phyloP scores from a whole-genome alignment of 2,113 vertebrate species.

The Noturus placidus region DNA sequence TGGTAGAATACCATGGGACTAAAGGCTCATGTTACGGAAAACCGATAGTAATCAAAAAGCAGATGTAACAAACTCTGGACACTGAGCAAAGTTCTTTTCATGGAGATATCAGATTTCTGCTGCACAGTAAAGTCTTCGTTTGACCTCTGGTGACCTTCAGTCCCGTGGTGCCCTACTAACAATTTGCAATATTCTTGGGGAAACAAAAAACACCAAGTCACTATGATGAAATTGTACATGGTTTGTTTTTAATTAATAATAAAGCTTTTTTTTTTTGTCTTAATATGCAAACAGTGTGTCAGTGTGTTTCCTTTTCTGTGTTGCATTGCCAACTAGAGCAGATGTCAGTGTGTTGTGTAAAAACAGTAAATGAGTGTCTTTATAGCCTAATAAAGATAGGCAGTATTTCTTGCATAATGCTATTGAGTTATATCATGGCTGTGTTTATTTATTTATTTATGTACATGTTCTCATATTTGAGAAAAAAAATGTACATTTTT shows the following conservation, averaged over 20 bases:
- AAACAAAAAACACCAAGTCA: background rate
- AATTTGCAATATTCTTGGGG: conserved; percentile 30
- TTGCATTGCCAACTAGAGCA: background rate
- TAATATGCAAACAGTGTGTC: background rate
- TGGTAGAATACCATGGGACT: background rate
- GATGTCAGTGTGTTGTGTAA: background rate
- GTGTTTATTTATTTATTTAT: too few relatives aligned
- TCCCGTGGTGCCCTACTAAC: background rate
- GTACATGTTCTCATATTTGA: background rate
- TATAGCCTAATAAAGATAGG: background rate
- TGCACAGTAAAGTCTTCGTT: background rate
- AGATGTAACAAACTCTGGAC: background rate
- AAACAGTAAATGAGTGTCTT: background rate
- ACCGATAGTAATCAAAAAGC: background rate
- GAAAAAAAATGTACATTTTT: too few relatives aligned
- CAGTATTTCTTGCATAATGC: background rate
- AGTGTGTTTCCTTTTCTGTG: background rate
- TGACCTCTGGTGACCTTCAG: conserved; percentile 9
- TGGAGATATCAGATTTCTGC: background rate
- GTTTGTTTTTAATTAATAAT: conserved; percentile 46
- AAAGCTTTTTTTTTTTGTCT: conserved; percentile 38
- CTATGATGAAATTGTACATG: conserved; percentile 42
- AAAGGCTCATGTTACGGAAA: background rate
- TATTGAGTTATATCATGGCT: background rate
- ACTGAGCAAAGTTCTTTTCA: background rate